Percentiles rank a stretch among this genome's conserved stretches.
Evolutionary conservation across 2,113 vertebrate species (phyloP).

Genomic region (Anarrhichthys ocellatus): DNA sequence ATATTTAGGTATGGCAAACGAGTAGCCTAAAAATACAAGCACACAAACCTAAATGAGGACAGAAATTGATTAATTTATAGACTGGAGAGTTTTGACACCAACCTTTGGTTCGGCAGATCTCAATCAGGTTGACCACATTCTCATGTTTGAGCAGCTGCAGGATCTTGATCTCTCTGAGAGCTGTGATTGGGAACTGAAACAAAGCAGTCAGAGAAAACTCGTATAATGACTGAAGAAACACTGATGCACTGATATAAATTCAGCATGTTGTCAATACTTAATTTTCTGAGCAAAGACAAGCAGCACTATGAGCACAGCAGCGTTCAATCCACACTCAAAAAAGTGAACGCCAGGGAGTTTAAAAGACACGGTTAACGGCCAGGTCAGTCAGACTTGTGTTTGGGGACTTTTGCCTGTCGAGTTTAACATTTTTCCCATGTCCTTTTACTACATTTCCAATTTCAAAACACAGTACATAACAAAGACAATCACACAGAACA

Average conservation of each 20-base stretch:
- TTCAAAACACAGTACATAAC: no score
- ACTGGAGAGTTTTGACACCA: slow-evolving; percentile 49
- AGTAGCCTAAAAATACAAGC: neutral
- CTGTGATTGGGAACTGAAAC: slow-evolving; percentile 95
- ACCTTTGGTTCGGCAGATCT: slow-evolving; percentile 99
- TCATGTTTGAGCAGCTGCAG: slow-evolving; percentile 98
- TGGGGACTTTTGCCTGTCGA: no score
- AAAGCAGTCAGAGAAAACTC: neutral
- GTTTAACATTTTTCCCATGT: no score
- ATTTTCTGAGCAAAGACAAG: neutral
- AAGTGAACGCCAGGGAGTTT: neutral
- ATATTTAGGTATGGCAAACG: neutral
- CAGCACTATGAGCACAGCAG: neutral
- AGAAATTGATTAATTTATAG: neutral
- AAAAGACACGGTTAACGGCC: no score
- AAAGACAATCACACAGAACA: no score
- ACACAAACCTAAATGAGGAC: neutral
- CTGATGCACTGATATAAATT: neutral
- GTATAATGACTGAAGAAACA: neutral
- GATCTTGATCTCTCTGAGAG: slow-evolving; percentile 97
- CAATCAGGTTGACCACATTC: slow-evolving; percentile 98
- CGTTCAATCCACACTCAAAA: neutral
- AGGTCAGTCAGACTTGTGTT: no score
- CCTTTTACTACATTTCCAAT: no score
- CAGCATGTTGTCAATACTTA: neutral